Base-by-base conservation (phyloP, 2,797 vertebrate species). In the Orestias chungarensis region DNA sequence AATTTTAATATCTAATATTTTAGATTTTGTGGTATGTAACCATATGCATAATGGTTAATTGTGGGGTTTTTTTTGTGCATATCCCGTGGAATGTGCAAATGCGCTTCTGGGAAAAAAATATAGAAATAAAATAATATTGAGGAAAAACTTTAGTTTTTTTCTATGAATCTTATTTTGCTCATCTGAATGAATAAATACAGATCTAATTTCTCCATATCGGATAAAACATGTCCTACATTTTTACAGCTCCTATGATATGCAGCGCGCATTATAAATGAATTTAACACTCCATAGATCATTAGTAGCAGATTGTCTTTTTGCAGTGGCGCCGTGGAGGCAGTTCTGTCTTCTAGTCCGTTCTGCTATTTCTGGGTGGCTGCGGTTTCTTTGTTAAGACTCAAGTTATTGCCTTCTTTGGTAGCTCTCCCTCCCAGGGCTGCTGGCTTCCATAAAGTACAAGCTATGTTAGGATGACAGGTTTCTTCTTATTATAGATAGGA, bases 341-440 rank as follows among this genome's bases (percentile, higher is more conserved):
- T 46, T 33, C 49, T 73, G 79, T 59, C 81, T 82, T 78, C 64
- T 70, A 25, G 12, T 75, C 64, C 75, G n/a, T 64, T 64, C 59
- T 66, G 86, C 80, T 86, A 87, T 89, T 90, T 84, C 78, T 84
- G 73, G 83, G 75, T 11, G 69, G 68, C 82, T 57, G 72, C 9
- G 55, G 82, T 72, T 73, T 83, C 82, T 89, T 80, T 82, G 80
- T 80, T 78, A 72, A 73, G 83, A 80, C 79, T 70, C 25, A 64
- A 87, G 79, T 83, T 82, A 78, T 87, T 88, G 69, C 89, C 88
- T 90, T 88, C 82, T 91, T 88, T 91, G 89, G 88, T 85, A 74
- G 74, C 83, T 84, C 81, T 83, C 79, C 49, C 70, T 74, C 81
- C 76, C 78, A 57, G 73, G 65, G 79, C 78, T 78, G 77, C 79